phyloP scores from a whole-genome alignment of 1,140 invertebrate genomes.

The Lamellibrachia luymesi region DNA sequence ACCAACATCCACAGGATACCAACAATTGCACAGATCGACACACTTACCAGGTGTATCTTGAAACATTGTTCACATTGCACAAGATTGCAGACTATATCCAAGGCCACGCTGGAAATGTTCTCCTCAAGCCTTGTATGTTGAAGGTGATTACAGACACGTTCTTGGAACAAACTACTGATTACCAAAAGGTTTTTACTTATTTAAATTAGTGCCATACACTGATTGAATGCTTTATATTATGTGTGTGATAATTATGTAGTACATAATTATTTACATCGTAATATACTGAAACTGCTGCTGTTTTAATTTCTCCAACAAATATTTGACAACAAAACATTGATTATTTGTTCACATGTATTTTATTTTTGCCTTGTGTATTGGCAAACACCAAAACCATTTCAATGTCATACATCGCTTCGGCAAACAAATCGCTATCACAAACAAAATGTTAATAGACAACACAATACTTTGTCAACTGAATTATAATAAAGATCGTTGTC shows the following conservation, averaged over 20 bases:
- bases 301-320: not conserved
- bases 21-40: not conserved
- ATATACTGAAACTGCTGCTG: not conserved
- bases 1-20: too few species aligned
- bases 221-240: not conserved
- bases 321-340: not conserved
- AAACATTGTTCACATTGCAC: not conserved
- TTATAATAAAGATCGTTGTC: not conserved
- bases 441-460: conserved; percentile 5
- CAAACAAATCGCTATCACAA: conserved; percentile 1
- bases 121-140: not conserved
- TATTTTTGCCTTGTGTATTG: not conserved
- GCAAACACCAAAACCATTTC: not conserved
- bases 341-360: not conserved
- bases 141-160: not conserved
- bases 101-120: not conserved
- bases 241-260: not conserved
- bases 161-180: too few species aligned
- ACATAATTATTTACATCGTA: not conserved
- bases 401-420: not conserved
- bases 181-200: not conserved
- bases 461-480: conserved; percentile 1
- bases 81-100: not conserved
- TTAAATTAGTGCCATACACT: not conserved
- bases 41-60: not conserved